Conservation (phyloP, 2,797 vertebrate species). For the Liasis olivaceus region DNA sequence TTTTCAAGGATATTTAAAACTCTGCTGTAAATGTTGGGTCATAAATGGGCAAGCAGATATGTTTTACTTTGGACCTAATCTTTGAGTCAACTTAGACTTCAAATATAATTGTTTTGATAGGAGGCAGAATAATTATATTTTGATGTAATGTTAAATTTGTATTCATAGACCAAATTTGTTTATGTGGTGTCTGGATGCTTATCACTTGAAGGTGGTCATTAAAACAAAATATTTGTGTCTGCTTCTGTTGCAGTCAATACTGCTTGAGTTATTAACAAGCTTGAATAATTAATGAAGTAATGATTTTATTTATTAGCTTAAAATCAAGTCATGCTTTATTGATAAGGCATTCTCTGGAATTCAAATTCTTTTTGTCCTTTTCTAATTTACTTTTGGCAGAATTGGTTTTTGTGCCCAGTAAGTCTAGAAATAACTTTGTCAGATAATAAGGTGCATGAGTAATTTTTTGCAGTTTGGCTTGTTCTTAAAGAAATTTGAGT, state of each 20-base stretch:
- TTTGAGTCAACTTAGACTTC: slow-evolving; percentile 20
- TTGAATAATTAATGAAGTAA: not conserved
- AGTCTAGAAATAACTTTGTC: slow-evolving; percentile 2
- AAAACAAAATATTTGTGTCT: not conserved
- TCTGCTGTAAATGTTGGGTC: slow-evolving; percentile 33
- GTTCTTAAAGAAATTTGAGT: not conserved
- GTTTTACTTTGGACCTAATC: slow-evolving; percentile 5
- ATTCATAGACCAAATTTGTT: slow-evolving; percentile 47
- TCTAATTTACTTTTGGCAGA: not conserved
- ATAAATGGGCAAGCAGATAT: slow-evolving; percentile 31
- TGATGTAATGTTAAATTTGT: slow-evolving; percentile 44
- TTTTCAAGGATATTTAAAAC: slow-evolving; percentile 31
- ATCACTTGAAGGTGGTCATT: not conserved
- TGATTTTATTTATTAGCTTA: not conserved
- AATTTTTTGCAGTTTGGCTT: not conserved
- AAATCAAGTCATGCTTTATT: not conserved
- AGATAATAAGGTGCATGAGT: not conserved
- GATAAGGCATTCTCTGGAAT: not conserved
- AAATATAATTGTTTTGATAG: slow-evolving; percentile 46
- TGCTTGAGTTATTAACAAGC: not conserved
- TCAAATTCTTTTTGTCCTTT: not conserved
- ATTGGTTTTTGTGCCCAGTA: not conserved
- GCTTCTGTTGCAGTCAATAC: not conserved
- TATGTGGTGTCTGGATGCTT: not conserved
- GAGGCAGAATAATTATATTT: slow-evolving; percentile 37